These are phyloP conservation scores for Riptortus pedestris DNA, from an alignment of 1,140 invertebrate genomes.

Conservation along the genomic window DNA sequence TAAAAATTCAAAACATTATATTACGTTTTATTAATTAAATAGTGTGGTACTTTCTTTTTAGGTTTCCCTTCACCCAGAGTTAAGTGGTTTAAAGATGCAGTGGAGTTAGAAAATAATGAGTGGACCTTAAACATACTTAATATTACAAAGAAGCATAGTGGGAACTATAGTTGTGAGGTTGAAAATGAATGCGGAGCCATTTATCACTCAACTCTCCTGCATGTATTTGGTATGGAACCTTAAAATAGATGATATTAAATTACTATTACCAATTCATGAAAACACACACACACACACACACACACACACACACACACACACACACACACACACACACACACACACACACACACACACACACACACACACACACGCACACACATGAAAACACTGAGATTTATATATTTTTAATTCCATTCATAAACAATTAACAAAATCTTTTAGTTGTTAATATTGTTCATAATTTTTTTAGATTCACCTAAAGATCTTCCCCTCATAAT, in stretches of 20 bases:
- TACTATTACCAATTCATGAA: background rate
- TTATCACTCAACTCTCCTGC: constrained; percentile 18
- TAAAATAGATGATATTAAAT: background rate
- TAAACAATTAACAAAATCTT: constrained; percentile 1
- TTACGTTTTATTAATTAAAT: background rate
- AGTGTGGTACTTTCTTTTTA: background rate
- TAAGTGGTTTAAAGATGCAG: constrained; percentile 26
- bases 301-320: background rate
- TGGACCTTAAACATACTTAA: constrained; percentile 1
- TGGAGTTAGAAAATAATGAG: background rate
- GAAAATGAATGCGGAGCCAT: constrained; percentile 19
- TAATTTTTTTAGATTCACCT: constrained; percentile 27
- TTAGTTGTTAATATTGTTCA: background rate
- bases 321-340: too few species aligned
- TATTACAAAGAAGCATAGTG: constrained; percentile 18
- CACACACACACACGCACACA: background rate
- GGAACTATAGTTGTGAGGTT: constrained; percentile 29
- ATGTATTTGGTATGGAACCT: constrained; percentile 25
- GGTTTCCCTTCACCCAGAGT: constrained; percentile 18
- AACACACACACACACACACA: background rate
- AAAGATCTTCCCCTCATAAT: constrained; percentile 31
- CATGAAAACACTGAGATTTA: background rate
- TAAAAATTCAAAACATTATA: background rate
- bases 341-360: background rate
- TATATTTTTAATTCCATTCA: background rate